Evolutionary conservation across 2,888 invertebrate genomes (phyloP), one percentile per base, ranked within the genome.

Genomic region (Cyclophora albipunctata): DNA sequence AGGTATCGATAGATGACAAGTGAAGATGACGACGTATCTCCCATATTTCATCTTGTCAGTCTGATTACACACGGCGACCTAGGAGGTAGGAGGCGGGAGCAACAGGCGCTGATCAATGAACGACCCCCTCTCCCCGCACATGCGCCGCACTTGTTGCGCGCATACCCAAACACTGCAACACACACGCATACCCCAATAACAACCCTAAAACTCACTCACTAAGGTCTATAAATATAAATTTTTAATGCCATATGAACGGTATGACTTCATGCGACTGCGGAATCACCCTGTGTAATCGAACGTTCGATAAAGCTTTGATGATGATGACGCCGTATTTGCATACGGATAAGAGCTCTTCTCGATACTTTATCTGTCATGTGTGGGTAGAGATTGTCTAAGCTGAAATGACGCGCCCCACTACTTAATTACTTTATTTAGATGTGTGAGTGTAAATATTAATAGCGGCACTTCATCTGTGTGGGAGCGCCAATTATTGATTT

Each of bases 141-240:
- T 83, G 84, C 84, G 82, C 82, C 80, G 75, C 83, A 85, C 85
- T 85, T 85, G 85, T 85, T 86, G 85, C 84, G 85, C 85, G 80
- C 74, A 73, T 71, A 63, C 68, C 64, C 65, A 65, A 67, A 66
- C 53, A 48, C 35, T 40, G 40, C 33, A 37, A 34, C 40, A 40
- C 20, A 60, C 59, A 61, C 60, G 59, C 61, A 63, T 58, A 55
- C 58, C 52, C 43, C 47, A 41, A 7, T 7, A 7, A 6, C 20
- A 43, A 34, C 5, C 5, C 4, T 43, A 34, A 5, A 34, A 42
- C n/a, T 6, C 5, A 43, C 34, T 5, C 5, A 4, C 34, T 3
- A 34, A 34, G 6, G 20, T 7, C 42, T 42, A 42, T 42, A 6
- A 5, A 7, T n/a, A 7, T 4, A 42, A 3, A 7, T 7, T 5